These are phyloP conservation scores for Albula goreensis DNA, from an alignment of 2,113 vertebrate species.

Conservation along the genomic window DNA sequence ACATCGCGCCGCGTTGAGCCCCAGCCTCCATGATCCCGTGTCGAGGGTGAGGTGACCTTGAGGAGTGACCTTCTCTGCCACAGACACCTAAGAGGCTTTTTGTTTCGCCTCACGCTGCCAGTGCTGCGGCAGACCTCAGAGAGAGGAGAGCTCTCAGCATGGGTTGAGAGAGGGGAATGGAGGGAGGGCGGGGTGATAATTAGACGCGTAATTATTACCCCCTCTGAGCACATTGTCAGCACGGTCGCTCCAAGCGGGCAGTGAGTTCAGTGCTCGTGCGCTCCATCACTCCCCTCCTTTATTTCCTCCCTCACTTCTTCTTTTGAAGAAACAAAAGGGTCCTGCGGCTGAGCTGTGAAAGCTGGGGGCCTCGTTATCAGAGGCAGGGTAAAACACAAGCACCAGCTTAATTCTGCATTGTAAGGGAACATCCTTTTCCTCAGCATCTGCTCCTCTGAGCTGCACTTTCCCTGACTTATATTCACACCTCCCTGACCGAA, in stretches of 20 bases:
- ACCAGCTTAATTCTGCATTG: slow-evolving; percentile 29
- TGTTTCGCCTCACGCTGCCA: not conserved
- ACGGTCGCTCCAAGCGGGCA: not conserved
- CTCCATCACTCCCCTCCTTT: not conserved
- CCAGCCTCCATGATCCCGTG: not conserved
- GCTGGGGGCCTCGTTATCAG: slow-evolving; percentile 38
- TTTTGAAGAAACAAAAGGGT: slow-evolving; percentile 17
- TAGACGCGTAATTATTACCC: slow-evolving; percentile 29
- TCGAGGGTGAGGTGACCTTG: not conserved
- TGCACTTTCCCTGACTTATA: not conserved
- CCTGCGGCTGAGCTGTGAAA: slow-evolving; percentile 1
- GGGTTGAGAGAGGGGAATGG: not conserved
- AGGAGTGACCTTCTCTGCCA: not conserved
- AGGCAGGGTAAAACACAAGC: slow-evolving; percentile 27
- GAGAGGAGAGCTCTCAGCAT: not conserved
- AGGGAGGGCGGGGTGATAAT: slow-evolving; percentile 18
- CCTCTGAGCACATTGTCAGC: slow-evolving; percentile 15
- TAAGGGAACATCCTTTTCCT: not conserved
- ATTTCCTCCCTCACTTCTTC: not conserved
- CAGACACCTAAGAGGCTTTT: slow-evolving; percentile 14
- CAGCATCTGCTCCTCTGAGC: not conserved
- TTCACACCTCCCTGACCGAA: not conserved
- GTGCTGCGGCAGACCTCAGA: not conserved
- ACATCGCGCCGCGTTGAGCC: not conserved
- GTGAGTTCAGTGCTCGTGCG: not conserved